Evolutionary conservation across 2,888 invertebrate species (phyloP).

Genomic region (Alloscopus bannaensis): DNA sequence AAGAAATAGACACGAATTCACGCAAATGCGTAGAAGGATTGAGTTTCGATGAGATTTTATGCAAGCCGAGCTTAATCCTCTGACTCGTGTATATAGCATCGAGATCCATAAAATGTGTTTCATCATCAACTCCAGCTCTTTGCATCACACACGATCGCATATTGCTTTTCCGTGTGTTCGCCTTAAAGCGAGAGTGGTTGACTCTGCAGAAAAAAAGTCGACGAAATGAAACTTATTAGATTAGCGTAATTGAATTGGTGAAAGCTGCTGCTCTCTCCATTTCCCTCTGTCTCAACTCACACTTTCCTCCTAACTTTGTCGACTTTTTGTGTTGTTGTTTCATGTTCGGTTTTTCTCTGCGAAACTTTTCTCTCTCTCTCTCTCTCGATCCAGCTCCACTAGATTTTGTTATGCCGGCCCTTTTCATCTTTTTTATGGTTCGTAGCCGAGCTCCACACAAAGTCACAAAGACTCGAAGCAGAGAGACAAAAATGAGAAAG

Average conservation of each 20-base stretch:
- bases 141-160: neutral
- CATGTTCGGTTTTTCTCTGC: neutral
- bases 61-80: too few species aligned
- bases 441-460: too few species aligned
- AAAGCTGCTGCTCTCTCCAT: conserved; percentile 50
- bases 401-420: neutral
- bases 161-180: neutral
- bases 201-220: conserved; percentile 11
- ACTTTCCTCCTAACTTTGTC: neutral
- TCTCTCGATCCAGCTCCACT: conserved; percentile 6
- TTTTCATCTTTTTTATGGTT: neutral
- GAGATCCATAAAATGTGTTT: neutral
- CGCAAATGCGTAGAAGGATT: too few species aligned
- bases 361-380: conserved; percentile 7
- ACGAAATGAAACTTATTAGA: conserved; percentile 65
- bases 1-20: too few species aligned
- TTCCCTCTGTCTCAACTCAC: conserved; percentile 23
- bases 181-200: neutral
- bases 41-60: too few species aligned
- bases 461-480: neutral
- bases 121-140: neutral
- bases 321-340: neutral
- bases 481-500: neutral
- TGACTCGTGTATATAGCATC: neutral
- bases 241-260: conserved; percentile 68